Conservation (phyloP, 2,113 vertebrate genomes). For the Gorsachius goisagi region DNA sequence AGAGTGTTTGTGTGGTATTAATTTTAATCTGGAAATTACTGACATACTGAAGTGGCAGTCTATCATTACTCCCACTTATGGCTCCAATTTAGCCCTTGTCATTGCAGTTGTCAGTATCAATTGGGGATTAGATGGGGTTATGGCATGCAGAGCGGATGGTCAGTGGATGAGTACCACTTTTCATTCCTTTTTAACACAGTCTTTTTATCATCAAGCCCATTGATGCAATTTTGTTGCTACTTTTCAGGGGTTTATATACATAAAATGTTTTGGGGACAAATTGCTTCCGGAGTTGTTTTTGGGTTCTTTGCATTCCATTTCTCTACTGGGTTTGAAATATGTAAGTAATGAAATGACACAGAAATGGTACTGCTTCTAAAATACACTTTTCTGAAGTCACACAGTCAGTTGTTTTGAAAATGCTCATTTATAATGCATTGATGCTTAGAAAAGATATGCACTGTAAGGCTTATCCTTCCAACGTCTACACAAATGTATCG, state of each 20-base stretch:
- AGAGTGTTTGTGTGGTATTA: not conserved
- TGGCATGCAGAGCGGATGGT: not conserved
- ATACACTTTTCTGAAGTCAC: not conserved
- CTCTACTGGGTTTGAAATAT: not conserved
- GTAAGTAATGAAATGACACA: not conserved
- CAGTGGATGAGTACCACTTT: not conserved
- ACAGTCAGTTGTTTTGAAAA: not conserved
- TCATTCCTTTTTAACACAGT: not conserved
- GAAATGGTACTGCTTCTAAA: not conserved
- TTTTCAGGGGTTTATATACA: not conserved
- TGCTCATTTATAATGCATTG: not conserved
- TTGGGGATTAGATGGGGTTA: not conserved
- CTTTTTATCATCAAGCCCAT: not conserved
- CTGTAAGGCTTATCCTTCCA: not conserved
- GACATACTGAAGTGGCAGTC: conserved; percentile 7
- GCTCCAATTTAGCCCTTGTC: conserved; percentile 19
- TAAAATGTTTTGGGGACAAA: not conserved
- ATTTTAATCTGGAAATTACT: conserved; percentile 48
- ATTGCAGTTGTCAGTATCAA: conserved; percentile 13
- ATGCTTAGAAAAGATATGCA: not conserved
- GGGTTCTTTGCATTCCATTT: not conserved
- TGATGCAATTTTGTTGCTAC: not conserved
- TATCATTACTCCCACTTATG: not conserved
- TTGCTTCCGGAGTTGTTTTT: not conserved
- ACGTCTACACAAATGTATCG: not conserved